Evolutionary conservation across 2,113 vertebrate genomes (phyloP).

Genomic region (Sphyrna mokarran): DNA sequence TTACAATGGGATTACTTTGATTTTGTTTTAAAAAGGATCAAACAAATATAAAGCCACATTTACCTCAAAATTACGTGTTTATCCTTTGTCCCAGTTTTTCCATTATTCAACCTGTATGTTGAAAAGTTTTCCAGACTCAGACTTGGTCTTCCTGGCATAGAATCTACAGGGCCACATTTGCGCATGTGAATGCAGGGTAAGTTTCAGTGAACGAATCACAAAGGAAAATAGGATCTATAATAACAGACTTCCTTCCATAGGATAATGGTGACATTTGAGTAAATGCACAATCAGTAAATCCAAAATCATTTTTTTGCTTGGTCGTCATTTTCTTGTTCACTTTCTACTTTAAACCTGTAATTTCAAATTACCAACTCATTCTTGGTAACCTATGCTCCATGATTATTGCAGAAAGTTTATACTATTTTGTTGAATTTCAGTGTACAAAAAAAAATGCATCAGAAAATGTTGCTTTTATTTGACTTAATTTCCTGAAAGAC

Average conservation of each 20-base stretch:
- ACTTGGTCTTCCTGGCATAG: neutral
- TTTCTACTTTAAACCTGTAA: neutral
- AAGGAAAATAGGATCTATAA: neutral
- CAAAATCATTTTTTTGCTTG: neutral
- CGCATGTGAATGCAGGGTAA: neutral
- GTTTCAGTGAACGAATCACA: slow-evolving; percentile 2
- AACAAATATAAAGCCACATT: slow-evolving; percentile 33
- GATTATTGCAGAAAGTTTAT: neutral
- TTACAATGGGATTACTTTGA: slow-evolving; percentile 30
- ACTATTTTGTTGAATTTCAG: slow-evolving; percentile 5
- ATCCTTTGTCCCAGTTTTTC: slow-evolving; percentile 32
- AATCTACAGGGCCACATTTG: neutral
- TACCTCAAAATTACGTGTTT: slow-evolving; percentile 22
- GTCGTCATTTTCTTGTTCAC: neutral
- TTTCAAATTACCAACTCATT: neutral
- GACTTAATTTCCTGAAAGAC: neutral
- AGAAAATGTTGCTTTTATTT: neutral
- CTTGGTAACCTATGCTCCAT: neutral
- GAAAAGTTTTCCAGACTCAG: neutral
- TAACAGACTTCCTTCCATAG: neutral
- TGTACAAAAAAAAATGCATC: neutral
- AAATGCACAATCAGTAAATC: neutral
- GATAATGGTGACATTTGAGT: neutral
- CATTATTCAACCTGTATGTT: neutral
- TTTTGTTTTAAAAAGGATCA: slow-evolving; percentile 30